Evolutionary conservation across 2,888 invertebrate species (phyloP).

Genomic region (Tachina lurida): DNA sequence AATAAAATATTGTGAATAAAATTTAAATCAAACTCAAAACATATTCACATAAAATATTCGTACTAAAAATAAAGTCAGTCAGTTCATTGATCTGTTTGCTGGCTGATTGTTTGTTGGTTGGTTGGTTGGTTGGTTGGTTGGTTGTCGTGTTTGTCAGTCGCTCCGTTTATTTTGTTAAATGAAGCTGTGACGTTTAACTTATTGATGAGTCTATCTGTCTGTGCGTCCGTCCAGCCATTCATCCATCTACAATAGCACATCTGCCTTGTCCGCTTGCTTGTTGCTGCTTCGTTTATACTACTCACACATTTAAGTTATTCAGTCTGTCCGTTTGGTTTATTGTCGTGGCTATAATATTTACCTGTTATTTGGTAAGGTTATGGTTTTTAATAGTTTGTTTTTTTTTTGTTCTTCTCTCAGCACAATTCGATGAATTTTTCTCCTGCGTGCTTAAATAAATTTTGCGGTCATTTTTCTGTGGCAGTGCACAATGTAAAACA

Average conservation of each 20-base stretch:
- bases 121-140: conserved; percentile 9
- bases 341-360: conserved; percentile 56
- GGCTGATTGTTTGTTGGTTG: not conserved
- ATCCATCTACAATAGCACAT: not conserved
- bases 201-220: conserved; percentile 5
- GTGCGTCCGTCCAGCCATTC: not conserved
- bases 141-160: not conserved
- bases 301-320: conserved; percentile 35
- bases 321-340: conserved; percentile 48
- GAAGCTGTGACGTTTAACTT: conserved; percentile 60
- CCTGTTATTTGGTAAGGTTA: conserved; percentile 71
- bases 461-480: conserved; percentile 33
- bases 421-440: conserved; percentile 35
- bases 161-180: conserved; percentile 49
- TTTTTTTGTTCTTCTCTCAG: conserved; percentile 23
- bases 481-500: conserved; percentile 8
- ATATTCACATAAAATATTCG: conserved; percentile 32
- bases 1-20: not conserved
- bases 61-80: conserved; percentile 43
- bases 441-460: conserved; percentile 21
- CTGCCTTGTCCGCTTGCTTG: conserved; percentile 13
- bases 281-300: conserved; percentile 36
- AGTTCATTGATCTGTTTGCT: conserved; percentile 62
- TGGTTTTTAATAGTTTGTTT: conserved; percentile 51
- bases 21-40: conserved; percentile 33